Evolutionary conservation across 2,797 vertebrate species (phyloP).

Genomic region (Anniella stebbinsi): DNA sequence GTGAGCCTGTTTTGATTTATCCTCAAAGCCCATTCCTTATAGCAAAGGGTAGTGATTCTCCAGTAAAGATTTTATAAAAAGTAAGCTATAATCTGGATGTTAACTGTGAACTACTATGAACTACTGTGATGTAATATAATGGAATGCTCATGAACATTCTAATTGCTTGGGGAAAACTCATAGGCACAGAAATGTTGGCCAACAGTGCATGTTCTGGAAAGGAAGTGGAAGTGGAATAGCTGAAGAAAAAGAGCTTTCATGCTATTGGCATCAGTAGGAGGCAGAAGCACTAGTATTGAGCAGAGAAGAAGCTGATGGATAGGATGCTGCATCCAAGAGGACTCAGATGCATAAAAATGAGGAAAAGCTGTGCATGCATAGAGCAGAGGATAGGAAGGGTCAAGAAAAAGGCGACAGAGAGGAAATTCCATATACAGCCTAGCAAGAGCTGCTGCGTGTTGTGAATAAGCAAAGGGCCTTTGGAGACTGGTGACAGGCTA

Average conservation of each 20-base stretch:
- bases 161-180: neutral
- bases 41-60: neutral
- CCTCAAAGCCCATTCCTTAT: neutral
- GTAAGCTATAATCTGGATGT: neutral
- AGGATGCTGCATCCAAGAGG: neutral
- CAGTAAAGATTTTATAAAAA: neutral
- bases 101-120: neutral
- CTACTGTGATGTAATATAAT: neutral
- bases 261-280: neutral
- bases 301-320: neutral
- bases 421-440: neutral
- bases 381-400: neutral
- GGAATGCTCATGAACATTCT: neutral
- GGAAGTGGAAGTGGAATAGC: neutral
- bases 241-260: neutral
- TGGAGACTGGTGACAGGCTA: too few species aligned
- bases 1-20: conserved; percentile 19
- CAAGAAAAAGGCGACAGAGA: too few species aligned
- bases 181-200: neutral
- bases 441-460: neutral
- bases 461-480: neutral
- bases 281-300: neutral
- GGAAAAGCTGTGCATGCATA: neutral
- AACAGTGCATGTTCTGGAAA: neutral
- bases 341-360: neutral